Base-by-base conservation (phyloP, 2,113 vertebrate species). In the Scortum barcoo region DNA sequence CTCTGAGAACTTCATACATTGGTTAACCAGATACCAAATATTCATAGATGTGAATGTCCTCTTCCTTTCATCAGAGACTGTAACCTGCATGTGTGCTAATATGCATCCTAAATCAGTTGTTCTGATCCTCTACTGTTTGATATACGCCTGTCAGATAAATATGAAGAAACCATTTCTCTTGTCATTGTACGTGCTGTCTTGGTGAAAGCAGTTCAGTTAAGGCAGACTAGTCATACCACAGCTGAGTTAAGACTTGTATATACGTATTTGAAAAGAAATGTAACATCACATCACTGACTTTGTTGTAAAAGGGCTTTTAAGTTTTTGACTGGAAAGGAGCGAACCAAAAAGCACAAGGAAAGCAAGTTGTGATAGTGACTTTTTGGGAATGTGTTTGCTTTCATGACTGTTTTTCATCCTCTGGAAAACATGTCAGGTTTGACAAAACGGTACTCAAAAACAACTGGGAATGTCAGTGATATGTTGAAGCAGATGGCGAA, bases 371-470 rank as follows among this genome's bases (percentile, higher is more conserved):
- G 85, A 93, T 82, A 65, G 93, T 93, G 94, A 78, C 56, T 92
- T 93, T 93, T 92, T 92, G 89, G 85, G 90, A 91, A 93, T 88
- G 89, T 92, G 87, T 95, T 93, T 91, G 86, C 83, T 91, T 82
- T 63, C 12, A 38, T 69, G 76, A 71, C 33, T 58, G 69, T 54
- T 67, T 85, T 72, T 67, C 38, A 20, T 72, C 72, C 62, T 65
- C 69, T 84, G 40, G 75, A 67, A 80, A 72, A 63, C 20, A 68
- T 77, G 48, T 76, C 24, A 80, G 71, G 44, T 78, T 51, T 69
- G 63, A 78, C 11, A 58, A 60, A 67, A 66, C 24, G 36, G 10
- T 46, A 56, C 22, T 51, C 44, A 75, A 46, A 63, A 68, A 78
- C 22, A 65, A 83, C 33, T 7, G 22, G 44, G 53, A 82, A 89